These are phyloP conservation scores for Ceratosolen solmsi DNA, from an alignment of 1,140 invertebrate genomes.

Conservation along the genomic window DNA sequence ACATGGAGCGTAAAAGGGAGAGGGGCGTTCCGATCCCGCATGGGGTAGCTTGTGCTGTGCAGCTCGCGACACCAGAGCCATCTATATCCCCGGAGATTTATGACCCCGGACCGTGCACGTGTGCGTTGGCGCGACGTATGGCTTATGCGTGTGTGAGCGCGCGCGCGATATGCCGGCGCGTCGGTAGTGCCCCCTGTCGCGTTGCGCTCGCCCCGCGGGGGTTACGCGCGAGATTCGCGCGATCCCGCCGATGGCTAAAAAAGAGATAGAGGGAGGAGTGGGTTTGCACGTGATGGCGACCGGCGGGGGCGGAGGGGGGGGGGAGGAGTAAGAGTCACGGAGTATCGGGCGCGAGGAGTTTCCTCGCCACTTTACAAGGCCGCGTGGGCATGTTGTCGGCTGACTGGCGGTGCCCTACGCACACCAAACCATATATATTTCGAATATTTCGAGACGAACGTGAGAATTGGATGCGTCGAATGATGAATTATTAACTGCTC, in stretches of 20 bases:
- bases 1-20: too few species aligned
- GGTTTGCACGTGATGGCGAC: neutral
- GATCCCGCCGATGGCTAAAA: conserved; percentile 22
- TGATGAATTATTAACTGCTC: conserved; percentile 47
- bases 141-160: neutral
- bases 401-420: neutral
- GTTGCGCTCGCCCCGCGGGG: conserved; percentile 72
- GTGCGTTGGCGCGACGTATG: neutral
- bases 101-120: conserved; percentile 60
- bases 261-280: neutral
- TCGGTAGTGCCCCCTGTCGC: conserved; percentile 69
- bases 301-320: neutral
- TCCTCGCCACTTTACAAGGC: neutral
- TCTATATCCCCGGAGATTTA: conserved; percentile 74
- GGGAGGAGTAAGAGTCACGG: neutral
- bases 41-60: conserved; percentile 64
- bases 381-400: neutral
- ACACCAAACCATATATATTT: neutral
- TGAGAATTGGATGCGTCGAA: conserved; percentile 54
- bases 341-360: neutral
- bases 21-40: conserved; percentile 69
- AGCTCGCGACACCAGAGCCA: conserved; percentile 71
- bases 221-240: conserved; percentile 71
- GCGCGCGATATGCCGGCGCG: conserved; percentile 60
- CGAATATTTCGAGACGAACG: conserved; percentile 45